phyloP scores from a whole-genome alignment of 2,113 vertebrate species.

The Dipodomys ordii region DNA sequence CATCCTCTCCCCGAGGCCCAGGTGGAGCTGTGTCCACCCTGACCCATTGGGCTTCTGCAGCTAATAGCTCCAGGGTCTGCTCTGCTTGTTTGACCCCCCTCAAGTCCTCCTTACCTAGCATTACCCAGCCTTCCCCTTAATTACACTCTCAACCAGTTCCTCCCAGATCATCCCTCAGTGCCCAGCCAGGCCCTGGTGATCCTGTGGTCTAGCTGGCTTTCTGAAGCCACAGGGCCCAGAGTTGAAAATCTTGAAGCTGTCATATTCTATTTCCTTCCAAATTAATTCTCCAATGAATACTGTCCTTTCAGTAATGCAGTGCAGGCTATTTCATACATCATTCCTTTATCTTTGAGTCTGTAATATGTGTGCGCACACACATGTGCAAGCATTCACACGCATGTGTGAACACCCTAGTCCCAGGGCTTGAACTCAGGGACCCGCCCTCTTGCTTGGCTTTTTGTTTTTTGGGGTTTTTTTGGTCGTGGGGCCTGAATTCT shows the following conservation, averaged over 20 bases:
- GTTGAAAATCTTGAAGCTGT: constrained; percentile 67
- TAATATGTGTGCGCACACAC: too few relatives aligned
- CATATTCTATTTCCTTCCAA: constrained; percentile 78
- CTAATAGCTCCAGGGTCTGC: constrained; percentile 44
- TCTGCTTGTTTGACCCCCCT: constrained; percentile 76
- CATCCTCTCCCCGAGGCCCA: neutral
- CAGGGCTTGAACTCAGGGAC: neutral
- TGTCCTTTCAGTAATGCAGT: constrained; percentile 63
- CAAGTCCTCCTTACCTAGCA: constrained; percentile 69
- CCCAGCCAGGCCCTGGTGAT: constrained; percentile 38
- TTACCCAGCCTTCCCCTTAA: constrained; percentile 74
- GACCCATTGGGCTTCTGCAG: constrained; percentile 2
- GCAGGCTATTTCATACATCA: constrained; percentile 52
- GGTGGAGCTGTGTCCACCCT: constrained; percentile 3
- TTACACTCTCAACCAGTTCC: constrained; percentile 79
- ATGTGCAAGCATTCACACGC: too few relatives aligned
- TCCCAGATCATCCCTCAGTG: constrained; percentile 47
- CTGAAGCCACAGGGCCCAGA: constrained; percentile 54
- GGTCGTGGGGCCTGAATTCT: too few relatives aligned
- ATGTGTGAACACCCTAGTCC: too few relatives aligned
- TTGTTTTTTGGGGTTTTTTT: too few relatives aligned
- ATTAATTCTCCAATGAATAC: constrained; percentile 77
- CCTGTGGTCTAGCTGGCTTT: constrained; percentile 18
- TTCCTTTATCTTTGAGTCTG: constrained; percentile 56
- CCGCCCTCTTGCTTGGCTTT: too few relatives aligned